phyloP scores from a whole-genome alignment of 1,140 invertebrate species.

The Drosophila pseudoananassae region DNA sequence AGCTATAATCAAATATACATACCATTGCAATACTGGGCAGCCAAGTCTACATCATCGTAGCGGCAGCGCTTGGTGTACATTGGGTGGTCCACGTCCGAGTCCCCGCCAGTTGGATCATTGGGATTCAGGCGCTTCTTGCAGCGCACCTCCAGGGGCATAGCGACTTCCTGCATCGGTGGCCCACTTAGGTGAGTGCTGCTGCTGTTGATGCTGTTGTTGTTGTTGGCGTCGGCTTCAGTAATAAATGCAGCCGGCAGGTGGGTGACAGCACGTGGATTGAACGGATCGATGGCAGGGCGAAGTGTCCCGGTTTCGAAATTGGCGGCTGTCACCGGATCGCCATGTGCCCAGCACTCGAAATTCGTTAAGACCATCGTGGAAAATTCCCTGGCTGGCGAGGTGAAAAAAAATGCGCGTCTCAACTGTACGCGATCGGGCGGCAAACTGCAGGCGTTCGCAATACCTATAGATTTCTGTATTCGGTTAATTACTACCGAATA shows the following conservation, averaged over 20 bases:
- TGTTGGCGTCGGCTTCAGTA: slow-evolving; percentile 65
- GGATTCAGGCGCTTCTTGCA: slow-evolving; percentile 73
- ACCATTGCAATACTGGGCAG: slow-evolving; percentile 81
- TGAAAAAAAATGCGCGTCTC: slow-evolving; percentile 28
- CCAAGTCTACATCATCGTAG: slow-evolving; percentile 70
- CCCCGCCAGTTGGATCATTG: slow-evolving; percentile 19
- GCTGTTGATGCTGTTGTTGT: slow-evolving; percentile 52
- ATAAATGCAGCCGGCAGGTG: slow-evolving; percentile 41
- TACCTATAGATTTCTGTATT: slow-evolving; percentile 33
- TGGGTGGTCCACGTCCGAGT: slow-evolving; percentile 52
- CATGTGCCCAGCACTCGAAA: slow-evolving; percentile 83
- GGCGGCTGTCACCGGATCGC: slow-evolving; percentile 47
- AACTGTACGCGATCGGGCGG: slow-evolving; percentile 43
- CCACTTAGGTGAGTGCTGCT: slow-evolving; percentile 12
- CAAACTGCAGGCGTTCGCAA: slow-evolving; percentile 28
- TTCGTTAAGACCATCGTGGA: slow-evolving; percentile 82
- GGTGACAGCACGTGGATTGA: slow-evolving; percentile 73
- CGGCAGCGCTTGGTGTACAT: slow-evolving; percentile 73
- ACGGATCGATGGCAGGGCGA: slow-evolving; percentile 60
- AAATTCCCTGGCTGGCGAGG: slow-evolving; percentile 46
- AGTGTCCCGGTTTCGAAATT: slow-evolving; percentile 57
- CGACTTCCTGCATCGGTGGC: slow-evolving; percentile 39
- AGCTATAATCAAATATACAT: slow-evolving; percentile 20
- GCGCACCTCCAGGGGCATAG: slow-evolving; percentile 30
- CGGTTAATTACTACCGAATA: slow-evolving; percentile 61